Conservation (phyloP, 2,113 vertebrate species). For the Otis tarda region DNA sequence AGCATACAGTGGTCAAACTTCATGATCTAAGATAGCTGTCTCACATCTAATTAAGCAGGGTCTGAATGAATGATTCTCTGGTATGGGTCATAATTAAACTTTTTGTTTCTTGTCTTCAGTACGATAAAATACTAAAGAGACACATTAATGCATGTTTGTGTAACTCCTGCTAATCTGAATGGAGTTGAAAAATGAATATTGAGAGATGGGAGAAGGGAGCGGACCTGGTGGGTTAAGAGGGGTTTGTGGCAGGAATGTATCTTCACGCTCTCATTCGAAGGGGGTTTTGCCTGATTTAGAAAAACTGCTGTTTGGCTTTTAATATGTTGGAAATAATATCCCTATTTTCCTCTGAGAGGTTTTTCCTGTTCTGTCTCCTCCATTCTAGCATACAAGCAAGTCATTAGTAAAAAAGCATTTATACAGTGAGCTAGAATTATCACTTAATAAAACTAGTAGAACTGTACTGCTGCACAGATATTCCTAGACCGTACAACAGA, state of each 20-base stretch:
- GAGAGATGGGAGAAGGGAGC: background rate
- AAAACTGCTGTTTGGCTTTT: background rate
- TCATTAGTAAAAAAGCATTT: slow-evolving; percentile 32
- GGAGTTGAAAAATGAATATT: background rate
- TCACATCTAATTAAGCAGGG: slow-evolving; percentile 11
- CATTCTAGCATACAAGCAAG: background rate
- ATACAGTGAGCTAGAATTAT: slow-evolving; percentile 17
- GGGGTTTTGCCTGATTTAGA: background rate
- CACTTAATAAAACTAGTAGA: slow-evolving; percentile 13
- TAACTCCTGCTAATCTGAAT: slow-evolving; percentile 14
- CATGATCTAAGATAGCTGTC: slow-evolving; percentile 10
- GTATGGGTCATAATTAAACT: slow-evolving; percentile 31
- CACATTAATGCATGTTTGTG: background rate
- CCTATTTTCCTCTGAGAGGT: background rate
- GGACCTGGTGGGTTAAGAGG: background rate
- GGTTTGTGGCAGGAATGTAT: background rate
- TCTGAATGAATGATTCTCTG: slow-evolving; percentile 1
- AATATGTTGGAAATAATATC: background rate
- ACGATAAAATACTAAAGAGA: slow-evolving; percentile 29
- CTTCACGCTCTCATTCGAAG: background rate
- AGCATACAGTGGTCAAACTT: slow-evolving; percentile 4
- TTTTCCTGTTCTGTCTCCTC: background rate
- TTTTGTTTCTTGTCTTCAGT: slow-evolving; percentile 26
- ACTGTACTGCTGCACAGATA: background rate
- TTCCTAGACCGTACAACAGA: slow-evolving; percentile 16